Conservation (phyloP, 2,797 vertebrate genomes). For the Australoheros facetus region DNA sequence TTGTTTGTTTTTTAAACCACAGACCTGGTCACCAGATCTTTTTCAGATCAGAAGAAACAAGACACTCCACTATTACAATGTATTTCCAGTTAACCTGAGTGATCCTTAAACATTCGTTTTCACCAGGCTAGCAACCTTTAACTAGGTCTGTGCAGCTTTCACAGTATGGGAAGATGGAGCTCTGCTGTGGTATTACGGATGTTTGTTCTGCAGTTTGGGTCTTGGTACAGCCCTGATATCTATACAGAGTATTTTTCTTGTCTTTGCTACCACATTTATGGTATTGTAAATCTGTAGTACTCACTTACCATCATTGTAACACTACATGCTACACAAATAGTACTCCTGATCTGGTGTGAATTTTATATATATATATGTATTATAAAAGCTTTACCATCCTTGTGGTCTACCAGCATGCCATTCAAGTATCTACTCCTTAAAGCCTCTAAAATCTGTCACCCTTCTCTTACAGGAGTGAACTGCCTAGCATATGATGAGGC, state of each 20-base stretch:
- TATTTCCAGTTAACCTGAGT: neutral
- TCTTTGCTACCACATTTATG: neutral
- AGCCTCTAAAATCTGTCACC: neutral
- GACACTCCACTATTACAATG: too few species aligned
- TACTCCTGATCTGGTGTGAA: neutral
- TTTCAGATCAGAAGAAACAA: too few species aligned
- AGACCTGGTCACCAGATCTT: neutral
- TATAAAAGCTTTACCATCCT: neutral
- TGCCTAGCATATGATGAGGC: conserved; percentile 94
- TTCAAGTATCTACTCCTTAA: neutral
- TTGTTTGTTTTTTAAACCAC: neutral
- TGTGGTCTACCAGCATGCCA: fast-evolving
- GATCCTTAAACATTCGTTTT: neutral
- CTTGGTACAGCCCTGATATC: neutral
- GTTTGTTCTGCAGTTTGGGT: neutral
- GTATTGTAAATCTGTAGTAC: neutral
- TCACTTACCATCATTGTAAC: fast-evolving
- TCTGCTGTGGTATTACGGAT: neutral
- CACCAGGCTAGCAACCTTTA: fast-evolving
- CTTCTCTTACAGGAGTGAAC: conserved; percentile 84
- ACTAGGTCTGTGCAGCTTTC: neutral
- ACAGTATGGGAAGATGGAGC: neutral
- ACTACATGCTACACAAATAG: neutral
- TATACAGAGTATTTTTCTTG: neutral
- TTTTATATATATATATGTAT: too few species aligned